Base-by-base conservation (phyloP, 2,797 vertebrate species). In the Tauraco hartlaubi region DNA sequence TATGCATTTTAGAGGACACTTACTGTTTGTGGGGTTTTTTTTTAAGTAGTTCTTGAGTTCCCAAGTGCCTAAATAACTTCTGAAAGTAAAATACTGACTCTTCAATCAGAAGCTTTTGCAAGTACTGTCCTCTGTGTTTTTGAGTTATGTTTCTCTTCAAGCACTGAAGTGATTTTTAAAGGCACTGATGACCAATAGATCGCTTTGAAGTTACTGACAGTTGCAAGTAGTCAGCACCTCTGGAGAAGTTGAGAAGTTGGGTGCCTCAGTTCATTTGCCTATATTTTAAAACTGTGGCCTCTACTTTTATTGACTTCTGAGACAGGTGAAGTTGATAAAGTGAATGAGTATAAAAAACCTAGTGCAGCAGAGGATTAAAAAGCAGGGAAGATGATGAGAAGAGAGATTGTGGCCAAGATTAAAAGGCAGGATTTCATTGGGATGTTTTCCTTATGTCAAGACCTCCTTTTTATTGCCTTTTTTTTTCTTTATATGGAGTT, bases 251-350 rank as follows among this genome's bases (percentile, higher is more conserved):
- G 75, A 81, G 73, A 71, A 73, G 41, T 90, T 94, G 76, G 74
- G 52, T 94, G 59, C 56, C 67, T 94, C 23, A 29, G 73, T 84
- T 90, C 52, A 54, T 86, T 71, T 76, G 52, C 52, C 37, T 88
- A 29, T 49, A 51, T 80, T 92, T 94, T 79, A 79, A 82, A 90
- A 61, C 54, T 11, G 11, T 79, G 71, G 59, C 49, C 83, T 87
- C 88, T 87, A 48, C 63, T 74, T 79, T 87, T 91, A 94, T 69
- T 90, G 92, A 48, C 77, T 87, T 88, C 64, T 71, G 74, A 90
- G 85, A 64, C 94, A 94, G 80, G 96, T 94, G 94, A 95, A 48
- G 59, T 56, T 93, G 92, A 94, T 90, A 89, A 96, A 95, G 61
- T 89, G 80, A 94, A 89, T 41, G 41, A 79, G 68, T 69, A 93